A percentile compares a stretch with the other conserved stretches of the same genome.
phyloP scores from a whole-genome alignment of 2,888 invertebrate species.

The Papilio gigon region DNA sequence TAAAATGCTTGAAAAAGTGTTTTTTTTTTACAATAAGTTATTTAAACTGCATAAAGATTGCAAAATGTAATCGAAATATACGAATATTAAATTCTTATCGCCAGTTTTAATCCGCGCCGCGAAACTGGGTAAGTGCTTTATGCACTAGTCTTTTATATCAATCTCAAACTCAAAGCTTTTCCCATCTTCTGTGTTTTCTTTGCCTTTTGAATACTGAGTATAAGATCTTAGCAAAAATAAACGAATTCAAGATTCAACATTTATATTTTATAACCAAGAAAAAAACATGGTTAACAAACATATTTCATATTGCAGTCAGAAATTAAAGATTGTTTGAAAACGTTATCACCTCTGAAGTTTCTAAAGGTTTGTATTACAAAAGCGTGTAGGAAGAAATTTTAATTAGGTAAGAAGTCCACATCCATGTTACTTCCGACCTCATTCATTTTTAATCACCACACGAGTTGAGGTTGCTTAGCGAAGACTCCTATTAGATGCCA shows the following conservation, averaged over 20 bases:
- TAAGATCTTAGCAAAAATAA: slow-evolving; percentile 23
- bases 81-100: slow-evolving; percentile 33
- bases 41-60: slow-evolving; percentile 14
- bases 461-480: background rate
- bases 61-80: slow-evolving; percentile 30
- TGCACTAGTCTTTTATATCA: slow-evolving; percentile 36
- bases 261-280: too few species aligned
- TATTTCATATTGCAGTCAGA: too few species aligned
- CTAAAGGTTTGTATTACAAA: background rate
- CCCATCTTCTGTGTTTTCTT: slow-evolving; percentile 31
- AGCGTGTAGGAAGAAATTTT: background rate
- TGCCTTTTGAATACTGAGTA: slow-evolving; percentile 33
- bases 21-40: background rate
- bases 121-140: slow-evolving; percentile 32
- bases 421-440: slow-evolving; percentile 1
- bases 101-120: slow-evolving; percentile 32
- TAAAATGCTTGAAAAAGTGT: too few species aligned
- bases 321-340: background rate
- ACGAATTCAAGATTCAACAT: background rate
- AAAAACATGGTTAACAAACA: too few species aligned
- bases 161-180: slow-evolving; percentile 37
- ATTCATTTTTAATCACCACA: slow-evolving; percentile 12
- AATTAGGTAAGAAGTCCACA: slow-evolving; percentile 12
- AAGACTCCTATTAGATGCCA: background rate
- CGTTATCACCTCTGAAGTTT: background rate